Evolutionary conservation across 2,113 vertebrate species (phyloP).

Genomic region (Enhydra lutris): DNA sequence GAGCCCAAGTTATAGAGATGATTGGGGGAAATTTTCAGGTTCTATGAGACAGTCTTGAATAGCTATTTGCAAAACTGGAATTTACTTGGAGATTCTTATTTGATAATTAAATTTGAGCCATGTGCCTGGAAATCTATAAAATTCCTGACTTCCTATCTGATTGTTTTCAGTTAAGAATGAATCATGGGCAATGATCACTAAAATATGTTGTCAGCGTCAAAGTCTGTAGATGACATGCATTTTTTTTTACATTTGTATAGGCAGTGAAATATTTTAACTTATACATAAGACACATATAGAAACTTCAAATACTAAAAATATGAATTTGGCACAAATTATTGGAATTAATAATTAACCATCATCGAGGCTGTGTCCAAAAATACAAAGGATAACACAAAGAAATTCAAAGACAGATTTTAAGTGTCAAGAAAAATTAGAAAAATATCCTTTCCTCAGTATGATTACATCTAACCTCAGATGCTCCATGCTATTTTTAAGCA

Average conservation of each 20-base stretch:
- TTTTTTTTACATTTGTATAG: not conserved
- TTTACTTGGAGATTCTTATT: not conserved
- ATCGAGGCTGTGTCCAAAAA: not conserved
- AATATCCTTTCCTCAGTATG: not conserved
- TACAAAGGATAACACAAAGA: not conserved
- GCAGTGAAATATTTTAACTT: not conserved
- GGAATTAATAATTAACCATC: not conserved
- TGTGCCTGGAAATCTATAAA: not conserved
- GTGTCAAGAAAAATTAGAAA: not conserved
- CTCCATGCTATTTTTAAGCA: not conserved
- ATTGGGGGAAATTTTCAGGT: not conserved
- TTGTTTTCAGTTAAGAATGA: not conserved
- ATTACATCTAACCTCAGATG: not conserved
- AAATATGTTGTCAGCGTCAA: not conserved
- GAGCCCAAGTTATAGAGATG: not conserved
- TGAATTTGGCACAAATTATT: not conserved
- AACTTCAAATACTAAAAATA: not conserved
- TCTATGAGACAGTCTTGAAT: not conserved
- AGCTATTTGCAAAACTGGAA: conserved; percentile 27
- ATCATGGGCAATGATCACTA: not conserved
- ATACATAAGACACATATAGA: not conserved
- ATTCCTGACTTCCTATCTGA: not conserved
- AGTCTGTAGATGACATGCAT: not conserved
- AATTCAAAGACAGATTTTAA: not conserved
- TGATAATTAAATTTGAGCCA: not conserved